Evolutionary conservation across 1,140 invertebrate genomes (phyloP), one percentile per base, ranked within the genome.

Genomic region (Apolygus lucorum): DNA sequence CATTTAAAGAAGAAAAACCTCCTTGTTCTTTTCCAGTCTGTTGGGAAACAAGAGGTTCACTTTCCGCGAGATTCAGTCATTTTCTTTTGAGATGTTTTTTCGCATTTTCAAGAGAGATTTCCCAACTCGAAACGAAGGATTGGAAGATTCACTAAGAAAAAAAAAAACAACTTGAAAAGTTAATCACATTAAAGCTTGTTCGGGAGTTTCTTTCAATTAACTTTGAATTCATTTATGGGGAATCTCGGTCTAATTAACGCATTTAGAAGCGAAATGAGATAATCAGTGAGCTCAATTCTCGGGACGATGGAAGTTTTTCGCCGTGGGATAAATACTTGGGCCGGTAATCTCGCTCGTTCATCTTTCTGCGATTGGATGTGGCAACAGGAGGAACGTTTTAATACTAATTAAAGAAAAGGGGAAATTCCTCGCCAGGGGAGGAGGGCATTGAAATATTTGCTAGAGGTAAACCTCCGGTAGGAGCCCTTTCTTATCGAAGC

Each of bases 151-250:
- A 42, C 34, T 17, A 17, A n/a, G n/a, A n/a, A n/a, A n/a, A n/a
- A n/a, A n/a, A n/a, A 59, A 59, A 59, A 59, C 54, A 59, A 59
- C 54, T 59, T 59, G 54, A 59, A 59, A 66, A 66, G 64, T 66
- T 66, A 66, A 66, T 66, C 64, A 66, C 64, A 29, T 66, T 66
- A 66, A 66, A 66, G 27, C 26, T 27, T 28, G 28, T 24, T 24
- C 17, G 2, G 1, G 26, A 22, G 11, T 59, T 59, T 59, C n/a
- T 66, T 66, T 66, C 64, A 66, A 66, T 66, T 66, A 66, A 66
- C 14, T 34, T 28, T 66, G 34, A 66, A 66, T 66, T 66, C 64
- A 34, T 66, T 66, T 34, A 34, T 66, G 29, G 64, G 54, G 34
- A 17, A 49, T 4, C 4, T 4, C 54, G 54, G 54, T 14, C 54